phyloP scores from a whole-genome alignment of 1,140 invertebrate species.

The Bathynomus jamesi region DNA sequence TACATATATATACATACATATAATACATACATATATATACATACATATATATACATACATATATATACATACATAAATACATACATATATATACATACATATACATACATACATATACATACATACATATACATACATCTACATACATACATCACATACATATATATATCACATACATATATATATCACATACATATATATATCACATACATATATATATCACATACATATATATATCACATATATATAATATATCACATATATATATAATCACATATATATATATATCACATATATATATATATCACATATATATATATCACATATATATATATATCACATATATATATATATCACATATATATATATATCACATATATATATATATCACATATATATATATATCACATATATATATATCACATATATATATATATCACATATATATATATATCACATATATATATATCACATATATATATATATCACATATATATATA shows the following conservation, averaged over 20 bases:
- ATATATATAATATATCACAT: not conserved
- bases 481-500: not conserved
- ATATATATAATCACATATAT: not conserved
- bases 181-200: not conserved
- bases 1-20: not conserved
- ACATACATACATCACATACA: not conserved
- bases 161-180: not conserved
- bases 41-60: not conserved
- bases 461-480: slow-evolving; percentile 4
- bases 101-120: not conserved
- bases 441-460: slow-evolving; percentile 1
- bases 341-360: not conserved
- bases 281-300: not conserved
- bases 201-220: not conserved
- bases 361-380: not conserved
- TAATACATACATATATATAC: not conserved
- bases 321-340: not conserved
- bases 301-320: not conserved
- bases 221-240: not conserved
- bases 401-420: not conserved
- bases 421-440: not conserved
- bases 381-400: not conserved
- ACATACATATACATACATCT: not conserved
- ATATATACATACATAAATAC: not conserved
- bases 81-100: not conserved